phyloP scores from a whole-genome alignment of 2,888 invertebrate species.

The Temnothorax ravouxi region DNA sequence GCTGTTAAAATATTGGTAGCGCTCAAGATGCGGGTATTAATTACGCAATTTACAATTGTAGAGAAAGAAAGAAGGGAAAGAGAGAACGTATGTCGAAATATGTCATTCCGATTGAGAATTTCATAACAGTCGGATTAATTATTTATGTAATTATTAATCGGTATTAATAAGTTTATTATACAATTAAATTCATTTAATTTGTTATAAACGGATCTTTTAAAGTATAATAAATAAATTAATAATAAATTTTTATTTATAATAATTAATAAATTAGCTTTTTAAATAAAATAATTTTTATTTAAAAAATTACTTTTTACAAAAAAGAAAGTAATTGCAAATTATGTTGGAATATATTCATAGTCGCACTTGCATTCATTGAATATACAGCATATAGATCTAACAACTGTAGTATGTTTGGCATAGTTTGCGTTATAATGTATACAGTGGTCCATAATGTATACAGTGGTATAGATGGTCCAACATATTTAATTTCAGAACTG shows the following conservation, averaged over 20 bases:
- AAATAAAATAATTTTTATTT: not conserved
- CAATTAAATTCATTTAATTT: not conserved
- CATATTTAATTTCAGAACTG: not conserved
- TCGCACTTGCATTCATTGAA: not conserved
- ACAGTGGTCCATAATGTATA: too few relatives aligned
- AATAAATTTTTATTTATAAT: too few relatives aligned
- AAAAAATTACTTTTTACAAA: not conserved
- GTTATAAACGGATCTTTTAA: not conserved
- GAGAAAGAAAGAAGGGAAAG: not conserved
- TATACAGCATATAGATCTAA: conserved; percentile 15
- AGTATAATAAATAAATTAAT: too few relatives aligned
- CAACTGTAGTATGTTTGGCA: not conserved
- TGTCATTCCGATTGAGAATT: not conserved
- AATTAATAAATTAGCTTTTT: not conserved
- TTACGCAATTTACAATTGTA: conserved; percentile 54
- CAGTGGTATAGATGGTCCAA: not conserved
- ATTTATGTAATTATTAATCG: conserved; percentile 12
- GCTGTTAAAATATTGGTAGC: conserved; percentile 54
- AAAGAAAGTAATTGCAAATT: not conserved
- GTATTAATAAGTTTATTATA: not conserved
- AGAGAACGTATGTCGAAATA: not conserved
- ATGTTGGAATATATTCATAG: not conserved
- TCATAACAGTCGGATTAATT: not conserved
- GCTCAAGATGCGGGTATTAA: conserved; percentile 61
- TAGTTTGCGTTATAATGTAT: not conserved